Percentiles rank a stretch among this genome's conserved stretches.
Evolutionary conservation across 1,140 invertebrate species (phyloP).

Genomic region (Colletes latitarsis): DNA sequence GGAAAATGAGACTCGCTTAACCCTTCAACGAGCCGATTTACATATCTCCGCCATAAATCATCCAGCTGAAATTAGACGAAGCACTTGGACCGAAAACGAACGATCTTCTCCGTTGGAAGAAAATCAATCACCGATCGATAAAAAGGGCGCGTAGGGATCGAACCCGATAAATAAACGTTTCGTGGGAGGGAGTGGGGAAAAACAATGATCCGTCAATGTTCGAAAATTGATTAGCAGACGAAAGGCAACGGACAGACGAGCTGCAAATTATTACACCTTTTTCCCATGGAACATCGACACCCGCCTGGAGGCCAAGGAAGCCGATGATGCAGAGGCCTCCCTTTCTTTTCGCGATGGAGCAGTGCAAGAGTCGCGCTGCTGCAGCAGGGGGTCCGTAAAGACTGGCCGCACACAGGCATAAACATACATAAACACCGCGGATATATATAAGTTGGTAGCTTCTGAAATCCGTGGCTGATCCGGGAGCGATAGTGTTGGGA

Average conservation of each 20-base stretch:
- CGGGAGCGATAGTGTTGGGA: conserved; percentile 77
- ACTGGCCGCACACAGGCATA: conserved; percentile 74
- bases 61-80: conserved; percentile 2
- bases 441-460: conserved; percentile 77
- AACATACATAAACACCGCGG: conserved; percentile 71
- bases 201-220: background rate
- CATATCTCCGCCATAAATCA: conserved; percentile 34
- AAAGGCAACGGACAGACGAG: conserved; percentile 7
- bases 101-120: background rate
- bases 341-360: conserved; percentile 44
- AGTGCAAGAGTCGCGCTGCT: conserved; percentile 46
- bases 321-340: background rate
- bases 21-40: conserved; percentile 23
- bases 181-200: background rate
- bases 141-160: background rate
- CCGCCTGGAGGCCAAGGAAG: background rate
- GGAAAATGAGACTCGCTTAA: conserved; percentile 12
- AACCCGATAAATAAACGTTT: background rate
- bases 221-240: conserved; percentile 19
- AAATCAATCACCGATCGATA: conserved; percentile 28
- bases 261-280: conserved; percentile 44
- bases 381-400: conserved; percentile 76
- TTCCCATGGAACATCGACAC: conserved; percentile 27
- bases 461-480: conserved; percentile 79
- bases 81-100: conserved; percentile 2